Evolutionary conservation across 2,888 invertebrate genomes (phyloP), one percentile per base, ranked within the genome.

Genomic region (Toxonevra muliebris): DNA sequence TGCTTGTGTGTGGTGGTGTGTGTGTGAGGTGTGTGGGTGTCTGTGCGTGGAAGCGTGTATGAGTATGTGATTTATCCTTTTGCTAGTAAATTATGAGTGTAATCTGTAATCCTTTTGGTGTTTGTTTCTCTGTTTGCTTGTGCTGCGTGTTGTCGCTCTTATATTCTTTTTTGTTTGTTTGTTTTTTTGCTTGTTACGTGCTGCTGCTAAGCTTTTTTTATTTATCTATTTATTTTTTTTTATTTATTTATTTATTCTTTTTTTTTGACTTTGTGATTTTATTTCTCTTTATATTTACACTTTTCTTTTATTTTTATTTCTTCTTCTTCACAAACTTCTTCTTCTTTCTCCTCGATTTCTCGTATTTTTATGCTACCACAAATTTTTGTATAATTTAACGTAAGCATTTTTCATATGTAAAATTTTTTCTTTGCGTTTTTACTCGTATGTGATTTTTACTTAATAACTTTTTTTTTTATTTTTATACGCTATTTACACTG

Each of bases 1-100:
- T 53, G 48, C 19, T 2, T 57, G 48, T n/a, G 74, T 76, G 54
- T 53, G 48, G n/a, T 2, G 48, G 48, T n/a, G 74, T 76, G 73
- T 74, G 71, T 72, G 74, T 73, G 70, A 71, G 71, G 69, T 75
- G 73, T 52, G 63, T 72, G 73, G 71, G 70, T 71, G 62, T 70
- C 63, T 64, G 5, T 61, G 66, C n/a, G 43, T 53, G 41, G 59
- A 13, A n/a, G 12, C 30, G n/a, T 17, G 13, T 42, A 19, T 30
- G 40, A 64, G 57, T 20, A 53, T 54, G 42, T 65, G 42, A 17
- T 50, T 58, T 61, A 40, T 66, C 45, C 62, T 69, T 60, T 65
- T 66, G 73, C 71, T 74, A 75, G 74, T 73, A 73, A 75, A 67
- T 69, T 74, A 72, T 67, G 61, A 68, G 58, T 70, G 65, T 61